These are phyloP conservation scores for Polyommatus icarus DNA, from an alignment of 2,888 invertebrate genomes.

Conservation along the genomic window DNA sequence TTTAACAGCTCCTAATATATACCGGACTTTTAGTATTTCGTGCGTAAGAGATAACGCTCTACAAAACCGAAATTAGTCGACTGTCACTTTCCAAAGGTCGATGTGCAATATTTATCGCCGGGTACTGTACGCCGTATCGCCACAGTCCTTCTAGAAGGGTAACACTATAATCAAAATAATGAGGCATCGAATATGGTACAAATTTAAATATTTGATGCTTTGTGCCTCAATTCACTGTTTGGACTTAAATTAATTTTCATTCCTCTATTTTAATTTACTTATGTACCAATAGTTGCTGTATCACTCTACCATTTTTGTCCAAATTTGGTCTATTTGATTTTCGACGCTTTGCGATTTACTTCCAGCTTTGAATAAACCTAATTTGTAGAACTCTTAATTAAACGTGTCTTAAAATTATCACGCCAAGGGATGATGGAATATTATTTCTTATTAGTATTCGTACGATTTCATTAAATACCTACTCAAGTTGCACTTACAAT, in stretches of 20 bases:
- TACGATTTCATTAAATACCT: background rate
- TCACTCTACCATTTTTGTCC: background rate
- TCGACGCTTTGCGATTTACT: background rate
- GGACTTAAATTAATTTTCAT: too few species aligned
- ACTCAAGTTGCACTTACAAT: background rate
- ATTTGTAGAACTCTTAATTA: background rate
- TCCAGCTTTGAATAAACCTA: background rate
- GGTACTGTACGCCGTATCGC: background rate
- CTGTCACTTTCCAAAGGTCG: too few species aligned
- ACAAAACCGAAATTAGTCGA: too few species aligned
- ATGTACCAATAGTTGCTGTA: too few species aligned
- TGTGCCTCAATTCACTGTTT: too few species aligned
- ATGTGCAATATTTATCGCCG: too few species aligned
- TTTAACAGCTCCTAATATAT: too few species aligned
- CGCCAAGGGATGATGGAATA: background rate
- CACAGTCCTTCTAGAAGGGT: background rate
- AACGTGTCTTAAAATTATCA: background rate
- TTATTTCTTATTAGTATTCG: background rate
- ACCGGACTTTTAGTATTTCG: too few species aligned
- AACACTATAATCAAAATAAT: background rate
- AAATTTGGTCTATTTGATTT: background rate
- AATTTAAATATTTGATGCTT: too few species aligned
- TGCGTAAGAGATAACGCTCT: too few species aligned
- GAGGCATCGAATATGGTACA: too few species aligned
- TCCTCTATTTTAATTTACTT: background rate